Conservation (phyloP, 1,140 invertebrate genomes). For the Drosophila teissieri region DNA sequence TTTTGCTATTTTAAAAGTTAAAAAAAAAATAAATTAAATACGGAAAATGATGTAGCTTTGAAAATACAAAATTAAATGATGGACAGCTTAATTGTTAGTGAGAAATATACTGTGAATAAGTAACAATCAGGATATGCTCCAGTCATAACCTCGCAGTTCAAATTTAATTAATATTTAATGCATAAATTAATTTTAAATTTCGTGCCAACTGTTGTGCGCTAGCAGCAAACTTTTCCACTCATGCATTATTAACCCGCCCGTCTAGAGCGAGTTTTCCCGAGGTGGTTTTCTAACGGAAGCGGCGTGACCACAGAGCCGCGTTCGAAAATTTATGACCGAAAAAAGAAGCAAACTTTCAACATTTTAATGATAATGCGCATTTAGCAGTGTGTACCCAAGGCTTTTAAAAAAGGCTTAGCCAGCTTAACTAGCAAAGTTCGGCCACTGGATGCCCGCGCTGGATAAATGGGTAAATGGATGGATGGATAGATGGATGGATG, state of each 20-base stretch:
- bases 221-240: constrained; percentile 52
- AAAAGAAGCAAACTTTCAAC: constrained; percentile 69
- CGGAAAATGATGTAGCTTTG: too few species aligned
- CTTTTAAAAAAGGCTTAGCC: constrained; percentile 83
- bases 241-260: constrained; percentile 69
- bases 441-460: constrained; percentile 8
- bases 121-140: background rate
- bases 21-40: too few species aligned
- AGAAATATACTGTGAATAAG: background rate
- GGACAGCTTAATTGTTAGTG: background rate
- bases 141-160: background rate
- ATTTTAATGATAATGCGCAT: constrained; percentile 84
- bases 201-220: constrained; percentile 40
- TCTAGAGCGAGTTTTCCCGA: constrained; percentile 39
- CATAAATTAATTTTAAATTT: constrained; percentile 60
- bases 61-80: too few species aligned
- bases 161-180: constrained; percentile 65
- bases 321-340: constrained; percentile 72
- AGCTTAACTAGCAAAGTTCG: constrained; percentile 80
- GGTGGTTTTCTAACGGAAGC: constrained; percentile 56
- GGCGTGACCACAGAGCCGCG: constrained; percentile 46
- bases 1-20: too few species aligned
- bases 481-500: constrained; percentile 7
- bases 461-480: constrained; percentile 11
- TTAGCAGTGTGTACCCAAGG: constrained; percentile 80